Evolutionary conservation across 2,888 invertebrate species (phyloP), one percentile per base, ranked within the genome.

Genomic region (Phortica okadai): DNA sequence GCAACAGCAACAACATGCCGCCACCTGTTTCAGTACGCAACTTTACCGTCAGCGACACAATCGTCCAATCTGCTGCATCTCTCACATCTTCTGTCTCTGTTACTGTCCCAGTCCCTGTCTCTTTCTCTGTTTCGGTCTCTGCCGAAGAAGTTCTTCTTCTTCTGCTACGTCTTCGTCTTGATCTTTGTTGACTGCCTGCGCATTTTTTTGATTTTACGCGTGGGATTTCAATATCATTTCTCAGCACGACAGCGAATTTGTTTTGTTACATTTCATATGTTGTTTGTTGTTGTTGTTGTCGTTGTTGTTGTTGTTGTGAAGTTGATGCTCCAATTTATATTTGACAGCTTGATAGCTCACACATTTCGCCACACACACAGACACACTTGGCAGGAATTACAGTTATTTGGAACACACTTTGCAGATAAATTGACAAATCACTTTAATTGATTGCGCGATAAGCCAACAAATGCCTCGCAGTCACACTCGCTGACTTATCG

Each of bases 381-480:
- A 50, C 8, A 6, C 50, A 50, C 8, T 11, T 14, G 33, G 14
- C 50, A 62, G 25, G 62, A 21, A 21, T 78, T 87, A 86, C 85
- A 79, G 86, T 83, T 84, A 87, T 62, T 62, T 62, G 25, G 21
- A 16, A 62, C 25, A 21, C 62, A 50, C 10, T 25, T 62, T 56
- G n/a, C 62, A 62, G 33, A 62, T 62, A 62, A 62, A 62, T 62
- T 25, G 81, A 79, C 86, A 87, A 87, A 87, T 84, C 87, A 86
- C 78, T 82, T 81, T 78, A 87, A 84, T 86, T 84, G 87, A 87
- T 87, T 85, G 84, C 77, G 78, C 79, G 72, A 62, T 62, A 62
- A 62, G 16, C 10, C 25, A 50, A 11, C 10, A 62, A 62, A 62
- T 62, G 25, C 25, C 62, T 62, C 25, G 25, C 7, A 62, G 62